Evolutionary conservation across 2,888 invertebrate species (phyloP).

Genomic region (Entomobrya proxima): DNA sequence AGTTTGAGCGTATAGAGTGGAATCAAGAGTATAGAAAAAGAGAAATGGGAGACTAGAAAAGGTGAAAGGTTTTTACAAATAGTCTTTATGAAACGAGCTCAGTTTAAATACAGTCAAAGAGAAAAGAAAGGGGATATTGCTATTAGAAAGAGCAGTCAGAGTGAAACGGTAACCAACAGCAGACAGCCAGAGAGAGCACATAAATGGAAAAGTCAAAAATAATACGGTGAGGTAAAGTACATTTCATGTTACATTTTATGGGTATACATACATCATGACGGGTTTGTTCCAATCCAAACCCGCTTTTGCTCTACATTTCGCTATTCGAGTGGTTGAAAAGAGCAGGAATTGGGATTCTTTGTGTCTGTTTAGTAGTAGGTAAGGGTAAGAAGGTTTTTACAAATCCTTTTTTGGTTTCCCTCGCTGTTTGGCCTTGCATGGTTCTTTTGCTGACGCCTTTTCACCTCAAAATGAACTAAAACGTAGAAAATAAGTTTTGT

Average conservation of each 20-base stretch:
- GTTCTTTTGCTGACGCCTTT: neutral
- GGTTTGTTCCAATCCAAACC: constrained; percentile 16
- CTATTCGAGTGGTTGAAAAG: neutral
- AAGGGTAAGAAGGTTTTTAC: constrained; percentile 2
- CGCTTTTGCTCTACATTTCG: constrained; percentile 19
- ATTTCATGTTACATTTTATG: constrained; percentile 26
- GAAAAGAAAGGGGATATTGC: neutral
- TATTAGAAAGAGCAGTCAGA: neutral
- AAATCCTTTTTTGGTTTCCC: constrained; percentile 30
- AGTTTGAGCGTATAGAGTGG: too few species aligned
- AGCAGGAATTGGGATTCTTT: neutral
- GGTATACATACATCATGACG: constrained; percentile 25
- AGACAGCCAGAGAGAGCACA: neutral
- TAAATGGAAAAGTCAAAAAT: constrained; percentile 30
- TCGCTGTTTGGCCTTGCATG: neutral
- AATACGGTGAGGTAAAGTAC: constrained; percentile 24
- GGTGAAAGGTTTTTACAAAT: constrained; percentile 55
- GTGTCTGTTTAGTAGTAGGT: neutral
- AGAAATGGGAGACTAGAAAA: neutral
- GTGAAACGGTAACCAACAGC: constrained; percentile 19
- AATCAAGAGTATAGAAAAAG: neutral
- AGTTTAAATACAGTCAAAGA: neutral
- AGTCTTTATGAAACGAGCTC: neutral
- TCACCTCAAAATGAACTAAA: neutral
- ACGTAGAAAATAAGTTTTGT: neutral